These are phyloP conservation scores for Aleiodes testaceus DNA, from an alignment of 2,888 invertebrate genomes.

Conservation along the genomic window DNA sequence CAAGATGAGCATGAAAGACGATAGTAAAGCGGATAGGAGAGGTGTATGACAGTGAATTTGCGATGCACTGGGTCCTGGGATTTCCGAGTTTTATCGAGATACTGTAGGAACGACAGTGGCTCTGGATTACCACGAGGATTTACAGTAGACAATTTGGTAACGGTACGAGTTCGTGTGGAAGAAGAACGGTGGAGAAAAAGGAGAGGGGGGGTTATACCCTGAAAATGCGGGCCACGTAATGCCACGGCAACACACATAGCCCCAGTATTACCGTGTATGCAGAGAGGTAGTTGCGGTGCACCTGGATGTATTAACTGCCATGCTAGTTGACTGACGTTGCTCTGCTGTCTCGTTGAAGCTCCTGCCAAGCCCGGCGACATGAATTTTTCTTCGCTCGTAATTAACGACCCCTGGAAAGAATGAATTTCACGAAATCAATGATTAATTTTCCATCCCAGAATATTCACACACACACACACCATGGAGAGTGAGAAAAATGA, in stretches of 20 bases:
- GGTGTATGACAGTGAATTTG: constrained; percentile 30
- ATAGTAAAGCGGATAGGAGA: constrained; percentile 15
- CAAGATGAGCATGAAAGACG: constrained; percentile 1
- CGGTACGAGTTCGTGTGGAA: constrained; percentile 30
- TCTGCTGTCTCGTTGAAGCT: too few species aligned
- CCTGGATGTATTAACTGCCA: constrained; percentile 23
- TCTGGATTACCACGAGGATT: constrained; percentile 43
- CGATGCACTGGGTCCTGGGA: constrained; percentile 33
- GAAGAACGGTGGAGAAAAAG: too few species aligned
- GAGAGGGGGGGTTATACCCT: constrained; percentile 42
- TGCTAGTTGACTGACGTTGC: constrained; percentile 13
- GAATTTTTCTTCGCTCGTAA: too few species aligned
- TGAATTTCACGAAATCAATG: not conserved
- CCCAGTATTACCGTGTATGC: constrained; percentile 53
- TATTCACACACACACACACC: too few species aligned
- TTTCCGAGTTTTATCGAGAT: constrained; percentile 44
- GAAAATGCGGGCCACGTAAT: constrained; percentile 66
- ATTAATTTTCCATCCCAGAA: not conserved
- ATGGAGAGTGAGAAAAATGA: not conserved
- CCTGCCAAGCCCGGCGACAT: too few species aligned
- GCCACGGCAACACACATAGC: constrained; percentile 57
- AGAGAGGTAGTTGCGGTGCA: constrained; percentile 21
- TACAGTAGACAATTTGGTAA: constrained; percentile 45
- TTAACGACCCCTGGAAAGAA: not conserved
- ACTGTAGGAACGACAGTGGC: constrained; percentile 23